phyloP scores from a whole-genome alignment of 2,113 vertebrate species.

The Theropithecus gelada region DNA sequence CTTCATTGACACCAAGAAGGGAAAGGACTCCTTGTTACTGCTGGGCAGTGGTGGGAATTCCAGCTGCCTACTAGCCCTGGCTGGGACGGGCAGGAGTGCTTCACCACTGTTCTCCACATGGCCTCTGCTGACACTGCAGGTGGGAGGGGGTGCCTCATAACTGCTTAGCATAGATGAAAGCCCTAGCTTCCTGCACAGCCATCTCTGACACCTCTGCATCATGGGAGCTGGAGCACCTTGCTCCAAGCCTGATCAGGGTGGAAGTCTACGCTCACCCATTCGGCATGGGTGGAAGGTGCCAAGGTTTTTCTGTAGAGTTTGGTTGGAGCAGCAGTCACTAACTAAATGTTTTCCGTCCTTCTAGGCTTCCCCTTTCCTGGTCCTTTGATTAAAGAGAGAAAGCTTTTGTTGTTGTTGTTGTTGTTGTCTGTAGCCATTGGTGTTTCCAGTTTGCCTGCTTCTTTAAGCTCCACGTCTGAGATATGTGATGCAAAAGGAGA shows the following conservation, averaged over 20 bases:
- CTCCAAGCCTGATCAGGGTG: rapidly evolving
- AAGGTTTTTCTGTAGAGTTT: not conserved
- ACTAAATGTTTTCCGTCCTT: not conserved
- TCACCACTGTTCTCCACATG: not conserved
- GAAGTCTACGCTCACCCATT: not conserved
- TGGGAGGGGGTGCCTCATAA: not conserved
- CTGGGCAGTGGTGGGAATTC: not conserved
- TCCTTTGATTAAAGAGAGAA: not conserved
- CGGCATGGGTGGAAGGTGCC: not conserved
- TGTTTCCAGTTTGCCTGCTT: not conserved
- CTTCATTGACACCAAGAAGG: not conserved
- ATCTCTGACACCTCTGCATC: not conserved
- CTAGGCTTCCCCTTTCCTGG: not conserved
- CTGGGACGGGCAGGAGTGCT: not conserved
- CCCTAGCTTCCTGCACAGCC: not conserved
- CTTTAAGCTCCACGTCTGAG: not conserved
- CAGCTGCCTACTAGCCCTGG: not conserved
- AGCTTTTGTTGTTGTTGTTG: not conserved
- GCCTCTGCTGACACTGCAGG: too few relatives aligned
- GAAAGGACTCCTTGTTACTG: not conserved
- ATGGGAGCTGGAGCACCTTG: not conserved
- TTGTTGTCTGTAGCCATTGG: not conserved
- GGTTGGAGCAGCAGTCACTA: not conserved
- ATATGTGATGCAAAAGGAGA: not conserved
- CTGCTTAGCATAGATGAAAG: not conserved